A percentile compares a stretch with the other conserved stretches of the same genome.
Conservation (phyloP, 2,888 invertebrate genomes). For the Oxyteleia sp. region DNA sequence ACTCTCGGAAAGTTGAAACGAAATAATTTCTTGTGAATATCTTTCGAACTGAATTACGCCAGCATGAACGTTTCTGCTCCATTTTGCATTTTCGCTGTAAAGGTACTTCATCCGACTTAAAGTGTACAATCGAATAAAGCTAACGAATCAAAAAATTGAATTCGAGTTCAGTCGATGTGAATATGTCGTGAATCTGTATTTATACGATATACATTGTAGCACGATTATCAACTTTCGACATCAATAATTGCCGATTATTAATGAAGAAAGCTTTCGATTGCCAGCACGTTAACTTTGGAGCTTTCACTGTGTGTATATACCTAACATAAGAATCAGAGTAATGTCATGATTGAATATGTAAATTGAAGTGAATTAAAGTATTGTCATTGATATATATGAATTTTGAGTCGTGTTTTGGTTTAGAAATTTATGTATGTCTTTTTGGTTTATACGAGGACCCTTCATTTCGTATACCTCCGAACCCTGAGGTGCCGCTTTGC, state of each 20-base stretch:
- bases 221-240: slow-evolving; percentile 16
- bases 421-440: slow-evolving; percentile 24
- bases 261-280: slow-evolving; percentile 31
- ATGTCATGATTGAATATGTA: background rate
- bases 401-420: slow-evolving; percentile 5
- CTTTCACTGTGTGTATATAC: slow-evolving; percentile 17
- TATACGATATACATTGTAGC: slow-evolving; percentile 27
- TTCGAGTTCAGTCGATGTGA: too few species aligned
- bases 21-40: too few species aligned
- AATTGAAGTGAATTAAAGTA: slow-evolving; percentile 19
- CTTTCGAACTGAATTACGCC: too few species aligned
- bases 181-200: too few species aligned
- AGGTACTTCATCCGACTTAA: too few species aligned
- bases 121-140: too few species aligned
- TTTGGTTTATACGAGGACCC: slow-evolving; percentile 24
- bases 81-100: too few species aligned
- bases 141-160: too few species aligned
- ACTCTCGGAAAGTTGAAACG: too few species aligned
- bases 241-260: background rate
- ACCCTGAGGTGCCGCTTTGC: slow-evolving; percentile 85
- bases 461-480: slow-evolving; percentile 76
- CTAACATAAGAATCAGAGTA: too few species aligned
- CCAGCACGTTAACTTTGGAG: slow-evolving; percentile 40
- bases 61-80: too few species aligned
- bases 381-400: background rate